Evolutionary conservation across 2,888 invertebrate genomes (phyloP), one percentile per base, ranked within the genome.

Genomic region (Ophioninae sp.): DNA sequence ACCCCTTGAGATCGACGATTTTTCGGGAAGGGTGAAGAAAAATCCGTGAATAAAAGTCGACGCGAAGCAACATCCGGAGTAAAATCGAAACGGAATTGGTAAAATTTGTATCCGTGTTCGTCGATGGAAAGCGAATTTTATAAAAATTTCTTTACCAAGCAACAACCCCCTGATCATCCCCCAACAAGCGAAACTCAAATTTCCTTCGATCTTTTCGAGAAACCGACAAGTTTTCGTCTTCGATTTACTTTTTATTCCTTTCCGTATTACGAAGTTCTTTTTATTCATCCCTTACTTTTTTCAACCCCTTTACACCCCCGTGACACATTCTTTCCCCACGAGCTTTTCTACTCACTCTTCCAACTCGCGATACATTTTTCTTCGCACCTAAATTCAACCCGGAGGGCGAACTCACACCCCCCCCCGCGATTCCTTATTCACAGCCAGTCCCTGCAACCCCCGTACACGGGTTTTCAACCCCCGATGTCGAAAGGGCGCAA

Each of bases 341-440:
- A 6, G 6, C 44, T 20, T 71, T 71, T 56, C n/a, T 51, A 30
- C n/a, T 63, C 20, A 44, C 5, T 23, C 44, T 68, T 17, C 51
- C 22, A 0, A 30, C 30, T 23, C 10, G 72, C 79, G 39, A 79
- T 79, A 79, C 61, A 79, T 83, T 83, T 79, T 79, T 79, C 83
- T 79, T 73, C 64, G 64, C 79, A 39, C 64, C 79, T 63, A 71
- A 72, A 1, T 41, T 58, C 68, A 51, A 13, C 59, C 37, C 67
- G 41, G 37, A 44, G 41, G 63, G 72, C 56, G 51, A 65, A 37
- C n/a, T 17, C 22, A 17, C 10, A 20, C 63, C 9, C 63, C 76
- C 51, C 30, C 30, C 39, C 37, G 44, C 59, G 75, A 82, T 82
- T 79, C 67, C 59, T 74, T 80, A 80, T 80, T 80, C 80, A 80